Evolutionary conservation across 2,888 invertebrate species (phyloP), one percentile per base, ranked within the genome.

Genomic region (Phyto melanocephala): DNA sequence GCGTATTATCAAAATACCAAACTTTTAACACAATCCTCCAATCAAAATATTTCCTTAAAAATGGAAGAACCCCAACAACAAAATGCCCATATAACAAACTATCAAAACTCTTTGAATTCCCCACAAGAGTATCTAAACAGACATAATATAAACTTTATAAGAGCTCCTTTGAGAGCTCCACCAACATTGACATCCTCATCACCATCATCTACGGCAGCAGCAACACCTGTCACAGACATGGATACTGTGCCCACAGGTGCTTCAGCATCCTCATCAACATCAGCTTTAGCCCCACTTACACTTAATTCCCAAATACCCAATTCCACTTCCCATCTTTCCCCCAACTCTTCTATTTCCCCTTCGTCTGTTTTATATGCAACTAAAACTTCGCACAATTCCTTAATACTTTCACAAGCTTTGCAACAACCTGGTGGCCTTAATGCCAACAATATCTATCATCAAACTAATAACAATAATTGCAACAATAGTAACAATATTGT

Each of bases 1-100:
- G 87, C 89, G 7, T 90, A 90, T 65, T 90, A 90, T 85, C 90
- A 90, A 84, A 89, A 90, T 84, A 88, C 86, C 52, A 90, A 90
- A 82, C 80, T 90, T 40, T 84, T 87, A 71, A 79, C 84, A 7
- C 75, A 56, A 84, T 72, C 45, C 47, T 20, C 82, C 33, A 45
- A 68, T n/a, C 75, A 72, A 40, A 62, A 65, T 50, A 81, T 60
- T 58, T 58, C 47, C 60, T 28, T 28, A 28, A 65, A 60, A 52
- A 67, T 78, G 74, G 76, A 83, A 40, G 6, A 58, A 10, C 67
- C 75, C 80, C 80, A 76, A 79, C 63, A 79, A 76, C 56, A 45
- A 60, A 63, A 60, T 54, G 33, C 62, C 67, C 65, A 78, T 20
- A 42, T 71, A 13, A 54, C 50, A 20, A 67, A 67, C 20, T 71